Conservation (phyloP, 2,113 vertebrate genomes). For the Mystacornis crossleyi region DNA sequence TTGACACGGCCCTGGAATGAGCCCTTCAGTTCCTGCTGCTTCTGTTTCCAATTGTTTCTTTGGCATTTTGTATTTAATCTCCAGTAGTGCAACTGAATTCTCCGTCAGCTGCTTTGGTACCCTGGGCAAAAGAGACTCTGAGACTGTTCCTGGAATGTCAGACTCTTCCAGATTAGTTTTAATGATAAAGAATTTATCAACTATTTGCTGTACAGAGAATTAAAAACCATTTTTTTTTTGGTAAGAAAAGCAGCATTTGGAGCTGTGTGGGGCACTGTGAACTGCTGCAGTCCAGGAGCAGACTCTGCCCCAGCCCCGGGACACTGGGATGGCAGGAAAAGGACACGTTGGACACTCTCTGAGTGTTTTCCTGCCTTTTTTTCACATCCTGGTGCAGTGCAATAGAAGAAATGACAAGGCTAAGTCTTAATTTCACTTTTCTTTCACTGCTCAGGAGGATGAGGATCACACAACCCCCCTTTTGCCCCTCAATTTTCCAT, state of each 20-base stretch:
- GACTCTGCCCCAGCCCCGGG: neutral
- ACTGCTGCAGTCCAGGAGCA: neutral
- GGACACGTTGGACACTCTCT: neutral
- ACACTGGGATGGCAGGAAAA: neutral
- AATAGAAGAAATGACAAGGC: neutral
- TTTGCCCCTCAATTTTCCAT: neutral
- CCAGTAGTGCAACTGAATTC: neutral
- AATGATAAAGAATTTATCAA: neutral
- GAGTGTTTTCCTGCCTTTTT: neutral
- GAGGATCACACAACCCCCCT: neutral
- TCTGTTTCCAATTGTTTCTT: neutral
- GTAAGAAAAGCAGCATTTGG: neutral
- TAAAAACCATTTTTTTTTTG: neutral
- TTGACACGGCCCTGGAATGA: neutral
- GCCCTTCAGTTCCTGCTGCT: neutral
- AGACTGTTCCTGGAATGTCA: neutral
- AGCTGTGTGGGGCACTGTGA: neutral
- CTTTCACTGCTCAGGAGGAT: neutral
- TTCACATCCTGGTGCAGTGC: neutral
- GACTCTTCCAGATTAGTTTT: neutral
- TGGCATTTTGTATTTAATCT: neutral
- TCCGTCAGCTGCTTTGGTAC: neutral
- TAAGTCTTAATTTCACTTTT: neutral
- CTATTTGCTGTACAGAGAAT: neutral
- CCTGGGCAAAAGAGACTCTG: neutral